Base-by-base conservation (phyloP, 2,888 invertebrate species). In the Aquatica leii region DNA sequence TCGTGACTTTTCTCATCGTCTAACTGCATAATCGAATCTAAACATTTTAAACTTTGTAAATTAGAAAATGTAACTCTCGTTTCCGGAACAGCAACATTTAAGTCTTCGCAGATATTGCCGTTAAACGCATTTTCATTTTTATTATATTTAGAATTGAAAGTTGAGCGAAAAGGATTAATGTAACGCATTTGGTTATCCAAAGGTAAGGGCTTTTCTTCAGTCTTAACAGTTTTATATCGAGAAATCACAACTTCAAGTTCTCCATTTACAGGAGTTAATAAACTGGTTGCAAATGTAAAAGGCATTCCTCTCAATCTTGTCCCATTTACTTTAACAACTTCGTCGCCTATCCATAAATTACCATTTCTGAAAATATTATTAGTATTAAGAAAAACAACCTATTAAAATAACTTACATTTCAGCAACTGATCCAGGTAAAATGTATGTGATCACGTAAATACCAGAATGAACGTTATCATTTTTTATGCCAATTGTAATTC, bases 261-360 rank as follows among this genome's bases (percentile, higher is more conserved):
- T 14, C 78, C 78, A 52, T 80, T 77, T 56, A 80, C 73, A 46
- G 80, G 77, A 54, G 74, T 68, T 31, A 85, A 74, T 46, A 82
- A 74, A 35, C 76, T 77, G 56, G 81, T 77, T 1, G 89, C 90
- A 75, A 87, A 86, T 60, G 87, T 82, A 4, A 89, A 87, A 43
- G 89, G 86, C 58, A 94, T 84, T 0, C 92, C 92, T 66, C 91
- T 86, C 62, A 96, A 82, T 67, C 93, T 88, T 75, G 87, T 88
- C 8, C 94, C 94, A 80, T 95, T 95, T 24, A 95, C 92, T 81
- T 93, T 92, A 9, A 95, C 90, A 68, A 96, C 91, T 85, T 95
- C 94, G 81, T 96, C 96, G 11, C 94, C 94, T 62, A 93, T 86
- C 73, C 89, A 86, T 65, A 97, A 85, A 72, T 92, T 86, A 15